phyloP scores from a whole-genome alignment of 2,113 vertebrate species.

The Catharus fuscescens region DNA sequence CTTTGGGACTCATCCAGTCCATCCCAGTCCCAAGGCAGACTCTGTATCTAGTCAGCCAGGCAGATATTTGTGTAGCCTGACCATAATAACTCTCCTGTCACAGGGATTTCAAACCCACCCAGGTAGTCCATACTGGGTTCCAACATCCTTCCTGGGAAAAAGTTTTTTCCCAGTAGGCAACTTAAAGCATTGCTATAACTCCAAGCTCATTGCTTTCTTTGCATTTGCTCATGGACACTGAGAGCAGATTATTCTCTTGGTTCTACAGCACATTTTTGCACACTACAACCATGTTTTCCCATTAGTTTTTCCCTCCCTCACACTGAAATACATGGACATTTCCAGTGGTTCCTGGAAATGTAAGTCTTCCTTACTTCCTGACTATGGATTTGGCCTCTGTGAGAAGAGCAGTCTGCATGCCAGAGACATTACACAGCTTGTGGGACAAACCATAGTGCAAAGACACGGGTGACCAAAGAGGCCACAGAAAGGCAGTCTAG shows the following conservation, averaged over 20 bases:
- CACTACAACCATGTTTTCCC: neutral
- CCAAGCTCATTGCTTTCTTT: neutral
- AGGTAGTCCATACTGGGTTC: neutral
- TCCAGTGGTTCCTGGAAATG: too few species aligned
- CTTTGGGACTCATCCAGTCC: neutral
- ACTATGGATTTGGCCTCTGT: too few species aligned
- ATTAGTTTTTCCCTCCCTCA: neutral
- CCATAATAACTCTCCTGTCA: neutral
- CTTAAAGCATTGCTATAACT: neutral
- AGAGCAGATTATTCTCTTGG: neutral
- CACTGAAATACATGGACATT: neutral
- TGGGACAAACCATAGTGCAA: neutral
- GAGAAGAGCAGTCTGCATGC: neutral
- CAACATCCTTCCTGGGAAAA: neutral
- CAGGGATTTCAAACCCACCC: neutral
- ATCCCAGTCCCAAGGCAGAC: neutral
- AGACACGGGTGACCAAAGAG: neutral
- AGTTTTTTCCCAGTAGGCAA: neutral
- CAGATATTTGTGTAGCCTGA: neutral
- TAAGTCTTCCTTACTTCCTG: neutral
- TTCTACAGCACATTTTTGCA: neutral
- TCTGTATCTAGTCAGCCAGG: neutral
- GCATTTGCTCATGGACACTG: fast-evolving
- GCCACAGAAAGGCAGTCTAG: neutral
- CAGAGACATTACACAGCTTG: neutral